Evolutionary conservation across 2,888 invertebrate species (phyloP), one percentile per base, ranked within the genome.

Genomic region (Epistrophe grossulariae): DNA sequence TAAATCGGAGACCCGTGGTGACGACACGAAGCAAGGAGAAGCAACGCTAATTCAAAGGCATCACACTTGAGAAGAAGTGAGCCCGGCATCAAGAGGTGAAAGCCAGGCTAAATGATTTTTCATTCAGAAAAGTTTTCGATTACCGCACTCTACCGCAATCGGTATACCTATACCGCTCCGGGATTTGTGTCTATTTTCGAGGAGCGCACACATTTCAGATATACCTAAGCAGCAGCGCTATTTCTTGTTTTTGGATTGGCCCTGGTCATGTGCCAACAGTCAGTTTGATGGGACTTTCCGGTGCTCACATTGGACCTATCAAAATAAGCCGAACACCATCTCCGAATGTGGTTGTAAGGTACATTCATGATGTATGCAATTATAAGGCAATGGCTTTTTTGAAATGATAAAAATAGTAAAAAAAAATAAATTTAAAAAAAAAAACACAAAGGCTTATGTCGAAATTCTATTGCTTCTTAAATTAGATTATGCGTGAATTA

Each of bases 231-330:
- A 55, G 64, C 17, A 55, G 40, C 9, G 40, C 9, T 45, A n/a
- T 55, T 77, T 68, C 35, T 78, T 70, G 87, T 82, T 66, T 79
- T 76, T 15, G 83, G 87, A 88, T 88, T 88, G 88, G 88, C 83
- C 45, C 88, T 88, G 88, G 80, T 88, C 88, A 71, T 88, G 83
- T 88, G 88, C 88, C 88, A 88, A 60, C 77, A 77, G 57, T 73
- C 84, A 88, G 79, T 77, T 88, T 88, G 88, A 88, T 68, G 77
- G 84, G 64, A 50, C 80, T 88, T 88, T 88, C 88, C 88, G 88
- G 88, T 88, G 79, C 80, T 80, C 82, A 62, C 82, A 76, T 66
- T 57, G 79, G 82, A 76, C 87, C 87, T 87, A 87, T 87, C 83
- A 87, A 87, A 83, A 87, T 87, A 87, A 79, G 72, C 76, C 74